Conservation (phyloP, 2,888 invertebrate species). For the Agonum fuliginosum region DNA sequence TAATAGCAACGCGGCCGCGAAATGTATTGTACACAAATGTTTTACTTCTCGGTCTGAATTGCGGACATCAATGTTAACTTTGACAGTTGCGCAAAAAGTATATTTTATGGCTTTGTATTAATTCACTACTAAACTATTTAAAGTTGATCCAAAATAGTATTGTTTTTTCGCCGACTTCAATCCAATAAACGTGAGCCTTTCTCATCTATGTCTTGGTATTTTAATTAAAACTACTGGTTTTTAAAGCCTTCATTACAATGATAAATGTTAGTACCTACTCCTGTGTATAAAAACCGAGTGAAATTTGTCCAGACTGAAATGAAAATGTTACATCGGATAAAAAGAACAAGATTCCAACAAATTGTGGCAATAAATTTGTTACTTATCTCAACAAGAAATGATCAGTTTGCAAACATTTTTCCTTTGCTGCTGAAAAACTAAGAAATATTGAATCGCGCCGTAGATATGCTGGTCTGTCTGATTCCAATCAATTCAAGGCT, state of each 20-base stretch:
- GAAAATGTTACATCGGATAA: background rate
- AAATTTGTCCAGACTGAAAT: background rate
- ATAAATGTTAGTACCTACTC: no score
- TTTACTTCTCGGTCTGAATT: no score
- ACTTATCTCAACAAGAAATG: conserved; percentile 40
- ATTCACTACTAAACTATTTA: no score
- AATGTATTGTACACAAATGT: no score
- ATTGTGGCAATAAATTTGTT: conserved; percentile 45
- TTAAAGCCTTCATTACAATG: background rate
- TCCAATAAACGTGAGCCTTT: no score
- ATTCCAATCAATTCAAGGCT: conserved; percentile 39
- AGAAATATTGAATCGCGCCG: conserved; percentile 16
- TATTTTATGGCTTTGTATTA: no score
- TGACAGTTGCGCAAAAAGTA: no score
- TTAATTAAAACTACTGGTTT: background rate
- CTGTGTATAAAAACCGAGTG: background rate
- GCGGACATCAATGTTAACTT: no score
- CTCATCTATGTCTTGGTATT: background rate
- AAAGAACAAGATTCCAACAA: conserved; percentile 6
- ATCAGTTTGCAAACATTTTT: conserved; percentile 46
- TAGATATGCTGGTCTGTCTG: conserved; percentile 21
- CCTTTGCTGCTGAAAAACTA: conserved; percentile 15
- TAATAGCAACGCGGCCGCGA: no score
- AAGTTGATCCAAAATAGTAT: no score
- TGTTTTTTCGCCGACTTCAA: no score